Percentiles rank a stretch among this genome's conserved stretches.
Evolutionary conservation across 2,888 invertebrate species (phyloP).

Genomic region (Agrochola lychnidis): DNA sequence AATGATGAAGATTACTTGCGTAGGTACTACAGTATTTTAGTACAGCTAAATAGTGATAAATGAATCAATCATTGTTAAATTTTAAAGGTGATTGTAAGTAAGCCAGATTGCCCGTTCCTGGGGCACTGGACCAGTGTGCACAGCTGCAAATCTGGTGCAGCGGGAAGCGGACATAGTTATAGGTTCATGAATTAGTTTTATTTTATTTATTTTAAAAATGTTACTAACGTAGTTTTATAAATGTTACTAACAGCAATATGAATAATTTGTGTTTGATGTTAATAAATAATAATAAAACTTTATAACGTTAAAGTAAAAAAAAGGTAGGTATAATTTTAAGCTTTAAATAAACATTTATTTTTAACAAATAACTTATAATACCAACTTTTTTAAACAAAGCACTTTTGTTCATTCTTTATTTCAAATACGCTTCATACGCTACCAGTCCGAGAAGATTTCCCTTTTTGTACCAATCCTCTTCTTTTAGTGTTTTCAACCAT

Average conservation of each 20-base stretch:
- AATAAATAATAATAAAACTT: too few species aligned
- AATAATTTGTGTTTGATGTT: too few species aligned
- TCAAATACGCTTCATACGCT: neutral
- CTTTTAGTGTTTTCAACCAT: slow-evolving; percentile 68
- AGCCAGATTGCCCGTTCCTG: too few species aligned
- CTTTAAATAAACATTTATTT: neutral
- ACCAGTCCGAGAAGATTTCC: slow-evolving; percentile 62
- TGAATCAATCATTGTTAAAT: neutral
- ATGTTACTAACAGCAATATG: too few species aligned
- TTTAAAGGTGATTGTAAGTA: too few species aligned
- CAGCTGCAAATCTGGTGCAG: too few species aligned
- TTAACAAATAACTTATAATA: neutral
- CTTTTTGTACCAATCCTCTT: slow-evolving; percentile 70
- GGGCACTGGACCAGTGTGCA: too few species aligned
- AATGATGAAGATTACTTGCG: neutral
- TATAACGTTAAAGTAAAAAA: neutral
- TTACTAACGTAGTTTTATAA: too few species aligned
- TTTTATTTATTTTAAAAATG: too few species aligned
- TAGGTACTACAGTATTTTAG: neutral
- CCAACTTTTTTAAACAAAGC: neutral
- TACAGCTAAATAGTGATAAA: neutral
- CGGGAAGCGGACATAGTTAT: too few species aligned
- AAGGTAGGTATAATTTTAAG: neutral
- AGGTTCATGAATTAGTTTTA: too few species aligned
- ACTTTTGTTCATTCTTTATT: neutral